Base-by-base conservation (phyloP, 2,888 invertebrate species). In the Ashinkailepas kermadecensis region DNA sequence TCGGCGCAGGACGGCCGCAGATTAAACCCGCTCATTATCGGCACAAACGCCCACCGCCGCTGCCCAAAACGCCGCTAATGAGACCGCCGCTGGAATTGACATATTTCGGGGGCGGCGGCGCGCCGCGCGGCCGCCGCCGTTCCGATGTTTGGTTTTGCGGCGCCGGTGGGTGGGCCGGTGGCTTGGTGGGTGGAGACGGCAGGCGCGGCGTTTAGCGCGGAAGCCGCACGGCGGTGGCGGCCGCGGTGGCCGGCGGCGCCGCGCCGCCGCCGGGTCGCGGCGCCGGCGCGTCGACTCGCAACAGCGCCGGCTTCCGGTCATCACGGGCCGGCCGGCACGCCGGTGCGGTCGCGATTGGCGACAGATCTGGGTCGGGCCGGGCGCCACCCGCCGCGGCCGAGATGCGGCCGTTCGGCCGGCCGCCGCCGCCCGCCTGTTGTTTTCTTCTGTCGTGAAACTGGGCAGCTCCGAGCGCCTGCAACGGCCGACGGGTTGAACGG, bases 91-190 rank as follows among this genome's bases (percentile, higher is more conserved):
- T 59, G 15, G 59, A 59, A 15, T 59, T 15, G 59, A 23, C 65
- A 23, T 8, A 21, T 62, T 21, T 11, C 65, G 10, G 65, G 9
- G n/a, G 65, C 23, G 70, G 70, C 70, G 15, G 15, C 70, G 39
- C 9, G 39, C 54, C 74, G 74, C 39, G 39, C 39, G 39, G 39
- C 39, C 39, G 39, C 39, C 39, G 4, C 15, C 54, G 74, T 54
- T 13, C 21, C 15, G 54, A 39, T 3, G 18, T 18, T 6, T 74
- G 74, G 74, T 39, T 74, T 74, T 74, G 74, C 54, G 74, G 74
- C 74, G 74, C 18, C 25, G 74, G 74, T 74, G 74, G 74, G 74
- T 18, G 74, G 74, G 25, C 54, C 74, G 70, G 70, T 15, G 70
- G 70, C 39, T 13, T 25, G 39, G 39, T 25, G 70, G 70, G 70